Evolutionary conservation across 2,888 invertebrate genomes (phyloP).

Genomic region (Acrocera orbiculus): DNA sequence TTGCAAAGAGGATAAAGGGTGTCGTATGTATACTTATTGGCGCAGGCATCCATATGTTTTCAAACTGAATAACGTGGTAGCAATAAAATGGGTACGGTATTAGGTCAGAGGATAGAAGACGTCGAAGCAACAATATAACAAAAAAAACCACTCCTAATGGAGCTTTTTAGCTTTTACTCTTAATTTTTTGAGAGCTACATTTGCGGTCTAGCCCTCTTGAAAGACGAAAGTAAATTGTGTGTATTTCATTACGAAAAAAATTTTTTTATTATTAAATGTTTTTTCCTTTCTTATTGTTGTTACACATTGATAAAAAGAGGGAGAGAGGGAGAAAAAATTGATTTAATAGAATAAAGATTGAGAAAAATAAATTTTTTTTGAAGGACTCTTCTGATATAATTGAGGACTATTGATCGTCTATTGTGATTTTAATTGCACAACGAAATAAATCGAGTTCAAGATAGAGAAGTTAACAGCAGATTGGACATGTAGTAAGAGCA

Average conservation of each 20-base stretch:
- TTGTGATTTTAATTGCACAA: conserved; percentile 8
- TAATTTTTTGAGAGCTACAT: conserved; percentile 8
- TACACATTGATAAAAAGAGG: conserved; percentile 6
- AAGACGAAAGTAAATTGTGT: conserved; percentile 8
- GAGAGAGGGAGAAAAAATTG: background rate
- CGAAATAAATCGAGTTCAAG: conserved; percentile 7
- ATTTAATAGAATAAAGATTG: background rate
- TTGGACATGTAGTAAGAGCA: too few relatives aligned
- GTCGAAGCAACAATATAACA: conserved; percentile 1
- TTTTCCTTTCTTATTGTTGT: too few relatives aligned
- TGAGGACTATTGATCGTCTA: conserved; percentile 7
- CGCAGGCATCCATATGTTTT: too few relatives aligned
- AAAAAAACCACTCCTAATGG: conserved; percentile 5
- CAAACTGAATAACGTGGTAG: too few relatives aligned
- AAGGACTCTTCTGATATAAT: conserved; percentile 7
- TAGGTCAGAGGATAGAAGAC: background rate
- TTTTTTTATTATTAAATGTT: too few relatives aligned
- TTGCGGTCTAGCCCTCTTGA: conserved; percentile 7
- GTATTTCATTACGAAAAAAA: too few relatives aligned
- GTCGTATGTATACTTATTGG: too few relatives aligned
- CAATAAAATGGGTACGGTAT: too few relatives aligned
- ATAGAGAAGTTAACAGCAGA: too few relatives aligned
- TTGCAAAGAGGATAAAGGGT: too few relatives aligned
- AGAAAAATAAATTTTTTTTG: background rate
- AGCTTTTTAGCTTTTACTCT: conserved; percentile 7